Base-by-base conservation (phyloP, 2,888 invertebrate species). In the Galeopsomyia nigrocyanea region DNA sequence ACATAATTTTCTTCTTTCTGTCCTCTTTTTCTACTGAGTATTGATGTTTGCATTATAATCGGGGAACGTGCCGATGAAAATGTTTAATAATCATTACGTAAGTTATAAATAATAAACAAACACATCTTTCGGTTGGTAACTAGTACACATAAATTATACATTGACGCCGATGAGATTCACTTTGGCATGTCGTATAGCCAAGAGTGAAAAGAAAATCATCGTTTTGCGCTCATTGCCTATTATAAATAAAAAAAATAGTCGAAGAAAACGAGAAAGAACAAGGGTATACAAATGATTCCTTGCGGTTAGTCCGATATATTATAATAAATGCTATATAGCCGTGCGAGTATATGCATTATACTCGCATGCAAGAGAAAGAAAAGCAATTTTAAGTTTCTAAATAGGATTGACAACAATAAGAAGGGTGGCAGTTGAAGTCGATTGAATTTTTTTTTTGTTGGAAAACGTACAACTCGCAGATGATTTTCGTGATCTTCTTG, bases 81-180 rank as follows among this genome's bases (percentile, higher is more conserved):
- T 47, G 17, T n/a, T 63, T 56, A 26, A 57, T 62, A 53, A 61
- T 31, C 67, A 62, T 67, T 63, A 63, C 46, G 57, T 56, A 56
- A 61, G 51, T 63, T 67, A 67, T 66, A 64, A 69, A 67, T 69
- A 68, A 65, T 58, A 71, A 64, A 75, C 60, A 70, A 74, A 74
- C 70, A 78, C 66, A 77, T 77, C 77, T 76, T 74, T 76, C 77
- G 75, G 70, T 75, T 80, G 80, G 80, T 80, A 80, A 80, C 80
- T 80, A 77, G 77, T 80, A 79, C 79, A 80, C 80, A 79, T 78
- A 75, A 78, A 78, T 74, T 78, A 78, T 76, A 75, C 73, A 72
- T 65, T 71, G 49, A 58, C 55, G 19, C 57, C 46, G 57, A 73
- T 57, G 53, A 26, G 13, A 58, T 56, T 46, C 13, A 21, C 65